phyloP scores from a whole-genome alignment of 2,113 vertebrate genomes.

The Apistogramma diplotaenia region DNA sequence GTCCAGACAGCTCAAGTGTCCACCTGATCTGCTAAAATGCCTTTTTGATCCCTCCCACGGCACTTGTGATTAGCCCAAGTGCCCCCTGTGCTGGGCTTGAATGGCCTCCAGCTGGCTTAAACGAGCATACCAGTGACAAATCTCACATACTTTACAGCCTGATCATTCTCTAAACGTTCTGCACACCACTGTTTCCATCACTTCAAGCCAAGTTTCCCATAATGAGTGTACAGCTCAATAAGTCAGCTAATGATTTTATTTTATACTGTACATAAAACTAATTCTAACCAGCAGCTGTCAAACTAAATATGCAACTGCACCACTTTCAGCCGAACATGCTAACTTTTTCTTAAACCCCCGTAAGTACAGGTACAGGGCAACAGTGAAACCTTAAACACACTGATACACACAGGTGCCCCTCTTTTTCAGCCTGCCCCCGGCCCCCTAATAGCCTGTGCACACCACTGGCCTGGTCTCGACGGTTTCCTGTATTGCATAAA shows the following conservation, averaged over 20 bases:
- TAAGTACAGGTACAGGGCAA: not conserved
- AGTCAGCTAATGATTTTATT: not conserved
- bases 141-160: not conserved
- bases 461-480: not conserved
- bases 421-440: too few species aligned
- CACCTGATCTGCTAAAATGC: not conserved
- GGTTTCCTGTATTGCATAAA: not conserved
- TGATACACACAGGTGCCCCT: not conserved
- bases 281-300: not conserved
- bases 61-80: not conserved
- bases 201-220: not conserved
- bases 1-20: not conserved
- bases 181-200: not conserved
- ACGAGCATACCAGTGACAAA: not conserved
- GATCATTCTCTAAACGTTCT: fast-evolving
- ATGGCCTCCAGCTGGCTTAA: not conserved
- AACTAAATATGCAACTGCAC: not conserved
- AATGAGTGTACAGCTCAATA: not conserved
- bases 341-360: not conserved
- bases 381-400: not conserved
- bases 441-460: not conserved
- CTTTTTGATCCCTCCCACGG: not conserved
- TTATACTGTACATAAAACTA: not conserved
- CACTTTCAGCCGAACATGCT: not conserved
- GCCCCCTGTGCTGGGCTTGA: not conserved